Conservation (phyloP, 2,797 vertebrate genomes). For the Holocentrus rufus region DNA sequence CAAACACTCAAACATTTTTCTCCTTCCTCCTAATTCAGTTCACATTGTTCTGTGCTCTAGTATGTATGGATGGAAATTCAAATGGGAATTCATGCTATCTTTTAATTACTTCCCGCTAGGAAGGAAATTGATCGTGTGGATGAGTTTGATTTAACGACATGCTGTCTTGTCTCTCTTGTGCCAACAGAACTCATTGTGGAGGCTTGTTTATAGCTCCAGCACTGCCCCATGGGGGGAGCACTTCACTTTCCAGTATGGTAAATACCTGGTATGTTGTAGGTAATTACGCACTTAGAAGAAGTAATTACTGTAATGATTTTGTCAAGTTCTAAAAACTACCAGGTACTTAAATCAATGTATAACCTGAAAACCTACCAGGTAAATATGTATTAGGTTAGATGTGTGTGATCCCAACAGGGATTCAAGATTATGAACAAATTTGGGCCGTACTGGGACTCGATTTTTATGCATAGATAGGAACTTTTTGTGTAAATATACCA, state of each 20-base stretch:
- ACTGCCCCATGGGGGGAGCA: neutral
- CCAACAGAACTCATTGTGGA: constrained; percentile 5
- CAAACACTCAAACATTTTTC: constrained; percentile 37
- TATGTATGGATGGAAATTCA: constrained; percentile 49
- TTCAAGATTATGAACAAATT: no score
- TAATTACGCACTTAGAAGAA: constrained; percentile 1
- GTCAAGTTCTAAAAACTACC: no score
- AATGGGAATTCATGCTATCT: constrained; percentile 59
- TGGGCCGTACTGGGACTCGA: no score
- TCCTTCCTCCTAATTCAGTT: constrained; percentile 46
- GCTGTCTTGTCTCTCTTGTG: neutral
- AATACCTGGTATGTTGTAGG: neutral
- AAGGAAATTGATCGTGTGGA: constrained; percentile 18
- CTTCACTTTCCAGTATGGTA: constrained; percentile 11
- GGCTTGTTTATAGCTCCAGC: neutral
- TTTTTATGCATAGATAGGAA: no score
- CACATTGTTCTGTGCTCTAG: constrained; percentile 20
- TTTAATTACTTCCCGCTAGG: constrained; percentile 62
- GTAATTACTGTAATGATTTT: neutral
- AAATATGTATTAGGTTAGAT: no score
- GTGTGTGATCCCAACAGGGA: no score
- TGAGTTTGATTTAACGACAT: constrained; percentile 18
- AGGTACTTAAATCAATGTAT: no score
- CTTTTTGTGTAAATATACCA: no score
- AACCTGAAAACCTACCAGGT: no score